A percentile compares a stretch with the other conserved stretches of the same genome.
phyloP scores from a whole-genome alignment of 1,140 invertebrate species.

The Eurosta solidaginis region DNA sequence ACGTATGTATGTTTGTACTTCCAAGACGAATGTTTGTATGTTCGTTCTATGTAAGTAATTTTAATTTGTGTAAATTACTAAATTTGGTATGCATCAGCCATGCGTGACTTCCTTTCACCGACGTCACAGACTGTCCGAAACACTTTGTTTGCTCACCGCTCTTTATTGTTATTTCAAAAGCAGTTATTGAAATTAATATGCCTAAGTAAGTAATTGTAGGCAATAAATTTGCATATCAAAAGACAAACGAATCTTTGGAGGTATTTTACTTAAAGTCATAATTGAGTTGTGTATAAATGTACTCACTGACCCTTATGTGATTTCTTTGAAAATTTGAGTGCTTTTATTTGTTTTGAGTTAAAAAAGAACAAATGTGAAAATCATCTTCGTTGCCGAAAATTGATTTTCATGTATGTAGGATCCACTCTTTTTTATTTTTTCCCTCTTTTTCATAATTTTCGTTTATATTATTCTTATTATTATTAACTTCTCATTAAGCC shows the following conservation, averaged over 20 bases:
- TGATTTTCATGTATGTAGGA: too few relatives aligned
- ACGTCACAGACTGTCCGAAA: conserved; percentile 7
- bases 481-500: too few relatives aligned
- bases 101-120: conserved; percentile 15
- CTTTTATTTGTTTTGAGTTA: too few relatives aligned
- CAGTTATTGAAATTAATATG: conserved; percentile 25
- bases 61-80: conserved; percentile 1
- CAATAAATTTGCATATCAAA: conserved; percentile 26
- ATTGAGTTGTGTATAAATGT: not conserved
- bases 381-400: too few relatives aligned
- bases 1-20: too few relatives aligned
- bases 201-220: conserved; percentile 25
- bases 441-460: too few relatives aligned
- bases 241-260: not conserved
- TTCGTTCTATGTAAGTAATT: not conserved
- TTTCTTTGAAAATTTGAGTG: too few relatives aligned
- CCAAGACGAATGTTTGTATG: too few relatives aligned
- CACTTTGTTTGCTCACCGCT: not conserved
- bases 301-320: not conserved
- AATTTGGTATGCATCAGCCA: conserved; percentile 19
- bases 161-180: conserved; percentile 6
- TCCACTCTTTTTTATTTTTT: too few relatives aligned
- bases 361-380: too few relatives aligned
- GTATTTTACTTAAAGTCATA: not conserved
- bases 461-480: too few relatives aligned